Base-by-base conservation (phyloP, 1,140 invertebrate genomes). In the Polypedilum vanderplanki region DNA sequence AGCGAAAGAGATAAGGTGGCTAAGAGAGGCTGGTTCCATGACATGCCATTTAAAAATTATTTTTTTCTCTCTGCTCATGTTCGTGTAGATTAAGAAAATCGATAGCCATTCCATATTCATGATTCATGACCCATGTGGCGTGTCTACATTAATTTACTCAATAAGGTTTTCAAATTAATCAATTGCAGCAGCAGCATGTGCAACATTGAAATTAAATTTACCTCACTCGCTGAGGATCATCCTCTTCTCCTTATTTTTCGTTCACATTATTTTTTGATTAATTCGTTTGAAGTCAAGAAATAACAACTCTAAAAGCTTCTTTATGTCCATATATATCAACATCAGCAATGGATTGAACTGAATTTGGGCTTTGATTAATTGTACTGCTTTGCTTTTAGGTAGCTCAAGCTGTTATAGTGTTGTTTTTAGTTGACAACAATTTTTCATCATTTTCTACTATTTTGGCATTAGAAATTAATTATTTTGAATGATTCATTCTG, bases 131-230 rank as follows among this genome's bases (percentile, higher is more conserved):
- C 18, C 65, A 70, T 70, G 65, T 70, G 65, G 65, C 17, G 65
- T 70, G 65, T 70, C 65, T 70, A 22, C 65, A 70, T 70, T 70
- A 70, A 70, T 70, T 70, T 70, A 70, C 20, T 70, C 65, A 70
- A 70, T 70, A 70, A 70, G 17, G 20, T 70, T 70, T 70, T 70
- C 46, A 70, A 70, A 70, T 70, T 20, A 70, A 70, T 70, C 65
- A 70, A 70, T 70, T 70, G 17, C 65, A 57, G 46, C 46, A 57
- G 46, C 46, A 15, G 46, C 8, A 57, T 57, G 46, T 57, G 46
- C 46, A 57, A 12, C 46, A 57, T n/a, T 57, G 46, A 57, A n/a
- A 33, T 33, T 33, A 33, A 33, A 33, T 33, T 33, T 33, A 33
- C 24, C 24, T 33, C 24, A 33, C 24, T 33, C n/a, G 46, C 46